These are phyloP conservation scores for Eclectus roratus DNA, from an alignment of 2,113 vertebrate species.

Conservation along the genomic window DNA sequence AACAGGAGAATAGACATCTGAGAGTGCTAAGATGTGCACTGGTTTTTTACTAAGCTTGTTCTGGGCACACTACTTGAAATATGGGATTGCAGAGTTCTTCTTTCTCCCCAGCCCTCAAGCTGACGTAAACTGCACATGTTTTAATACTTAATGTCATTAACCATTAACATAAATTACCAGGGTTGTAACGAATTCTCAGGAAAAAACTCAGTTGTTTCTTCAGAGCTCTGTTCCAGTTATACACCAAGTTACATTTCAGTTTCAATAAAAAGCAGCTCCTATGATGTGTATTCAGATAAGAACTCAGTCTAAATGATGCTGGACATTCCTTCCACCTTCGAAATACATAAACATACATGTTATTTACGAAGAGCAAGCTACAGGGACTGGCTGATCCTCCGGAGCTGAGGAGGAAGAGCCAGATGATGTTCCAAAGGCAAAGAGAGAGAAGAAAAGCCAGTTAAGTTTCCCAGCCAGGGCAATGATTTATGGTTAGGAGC, in stretches of 20 bases:
- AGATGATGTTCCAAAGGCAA: neutral
- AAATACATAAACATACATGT: neutral
- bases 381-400: neutral
- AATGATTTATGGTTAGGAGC: neutral
- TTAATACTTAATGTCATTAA: conserved; percentile 17
- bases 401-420: neutral
- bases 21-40: neutral
- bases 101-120: neutral
- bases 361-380: neutral
- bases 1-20: neutral
- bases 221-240: neutral
- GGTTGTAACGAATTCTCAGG: neutral
- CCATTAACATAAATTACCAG: conserved; percentile 2
- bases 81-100: neutral
- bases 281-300: neutral
- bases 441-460: neutral
- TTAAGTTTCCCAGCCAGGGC: neutral
- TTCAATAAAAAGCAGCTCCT: neutral
- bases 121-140: neutral
- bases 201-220: neutral
- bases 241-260: neutral
- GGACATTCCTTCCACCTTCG: neutral
- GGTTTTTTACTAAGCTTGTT: neutral
- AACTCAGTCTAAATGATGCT: neutral
- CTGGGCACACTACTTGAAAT: neutral